These are phyloP conservation scores for Eupithecia abbreviata DNA, from an alignment of 2,888 invertebrate species.

Conservation along the genomic window DNA sequence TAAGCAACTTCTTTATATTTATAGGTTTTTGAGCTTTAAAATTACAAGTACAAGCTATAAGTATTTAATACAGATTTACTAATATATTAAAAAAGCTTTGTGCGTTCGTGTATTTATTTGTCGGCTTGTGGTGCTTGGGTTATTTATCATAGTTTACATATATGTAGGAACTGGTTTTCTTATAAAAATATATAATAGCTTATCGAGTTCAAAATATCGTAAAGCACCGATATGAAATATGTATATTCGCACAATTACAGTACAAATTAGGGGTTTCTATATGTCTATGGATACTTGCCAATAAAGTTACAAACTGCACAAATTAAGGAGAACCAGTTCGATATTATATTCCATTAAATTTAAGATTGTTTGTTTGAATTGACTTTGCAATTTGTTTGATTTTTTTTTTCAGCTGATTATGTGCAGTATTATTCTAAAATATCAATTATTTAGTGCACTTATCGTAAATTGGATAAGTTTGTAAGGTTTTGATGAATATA, in stretches of 20 bases:
- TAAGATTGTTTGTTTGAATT: conserved; percentile 47
- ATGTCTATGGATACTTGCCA: conserved; percentile 29
- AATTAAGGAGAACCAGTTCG: conserved; percentile 53
- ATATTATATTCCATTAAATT: conserved; percentile 57
- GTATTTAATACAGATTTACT: conserved; percentile 56
- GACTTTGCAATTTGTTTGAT: conserved; percentile 44
- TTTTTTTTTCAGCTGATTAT: conserved; percentile 35
- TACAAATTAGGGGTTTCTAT: conserved; percentile 21
- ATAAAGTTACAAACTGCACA: conserved; percentile 8
- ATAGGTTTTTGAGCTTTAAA: conserved; percentile 78
- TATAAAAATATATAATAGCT: conserved; percentile 12
- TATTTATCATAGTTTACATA: conserved; percentile 59
- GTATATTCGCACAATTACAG: conserved; percentile 15
- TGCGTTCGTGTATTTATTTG: conserved; percentile 67
- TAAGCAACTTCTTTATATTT: conserved; percentile 17
- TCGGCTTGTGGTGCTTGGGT: conserved; percentile 80
- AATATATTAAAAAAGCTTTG: conserved; percentile 70
- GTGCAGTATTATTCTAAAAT: conserved; percentile 28
- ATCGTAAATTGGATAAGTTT: conserved; percentile 46
- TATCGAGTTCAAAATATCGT: neutral
- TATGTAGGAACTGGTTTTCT: conserved; percentile 40
- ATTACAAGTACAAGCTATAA: conserved; percentile 72
- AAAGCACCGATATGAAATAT: conserved; percentile 1
- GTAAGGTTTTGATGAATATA: conserved; percentile 50
- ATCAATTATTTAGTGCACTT: conserved; percentile 29